phyloP scores from a whole-genome alignment of 1,140 invertebrate genomes.

The Nebria ingens region DNA sequence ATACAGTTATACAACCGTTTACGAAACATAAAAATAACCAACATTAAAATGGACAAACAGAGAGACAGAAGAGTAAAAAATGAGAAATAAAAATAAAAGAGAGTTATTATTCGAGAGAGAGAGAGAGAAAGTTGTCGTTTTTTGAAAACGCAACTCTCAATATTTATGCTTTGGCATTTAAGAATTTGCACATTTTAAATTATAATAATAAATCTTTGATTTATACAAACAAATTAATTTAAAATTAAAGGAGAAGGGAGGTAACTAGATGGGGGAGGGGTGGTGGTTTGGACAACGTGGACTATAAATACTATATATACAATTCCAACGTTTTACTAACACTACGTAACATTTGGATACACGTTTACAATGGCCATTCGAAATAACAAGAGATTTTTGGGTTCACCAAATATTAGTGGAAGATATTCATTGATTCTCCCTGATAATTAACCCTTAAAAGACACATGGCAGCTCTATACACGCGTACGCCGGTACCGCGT shows the following conservation, averaged over 20 bases:
- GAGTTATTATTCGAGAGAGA: constrained; percentile 16
- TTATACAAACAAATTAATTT: constrained; percentile 26
- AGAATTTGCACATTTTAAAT: constrained; percentile 6
- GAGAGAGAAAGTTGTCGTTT: too few relatives aligned
- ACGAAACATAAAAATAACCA: constrained; percentile 9
- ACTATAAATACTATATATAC: not conserved
- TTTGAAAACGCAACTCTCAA: constrained; percentile 14
- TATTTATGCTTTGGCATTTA: constrained; percentile 31
- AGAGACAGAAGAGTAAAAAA: constrained; percentile 1
- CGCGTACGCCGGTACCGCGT: too few relatives aligned
- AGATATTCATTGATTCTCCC: too few relatives aligned
- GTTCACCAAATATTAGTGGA: not conserved
- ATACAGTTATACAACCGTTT: constrained; percentile 23
- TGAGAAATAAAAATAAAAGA: constrained; percentile 18
- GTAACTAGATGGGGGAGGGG: constrained; percentile 19
- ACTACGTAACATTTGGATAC: constrained; percentile 2
- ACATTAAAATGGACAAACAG: not conserved
- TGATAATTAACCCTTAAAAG: too few relatives aligned
- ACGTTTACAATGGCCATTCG: constrained; percentile 5
- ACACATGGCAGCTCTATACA: too few relatives aligned
- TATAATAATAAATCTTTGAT: constrained; percentile 22
- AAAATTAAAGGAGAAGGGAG: constrained; percentile 12
- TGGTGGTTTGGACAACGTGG: constrained; percentile 3
- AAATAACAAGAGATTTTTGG: too few relatives aligned
- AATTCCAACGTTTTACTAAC: not conserved